A percentile compares a stretch with the other conserved stretches of the same genome.
Conservation (phyloP, 2,797 vertebrate genomes). For the Sebastes aleutianus region DNA sequence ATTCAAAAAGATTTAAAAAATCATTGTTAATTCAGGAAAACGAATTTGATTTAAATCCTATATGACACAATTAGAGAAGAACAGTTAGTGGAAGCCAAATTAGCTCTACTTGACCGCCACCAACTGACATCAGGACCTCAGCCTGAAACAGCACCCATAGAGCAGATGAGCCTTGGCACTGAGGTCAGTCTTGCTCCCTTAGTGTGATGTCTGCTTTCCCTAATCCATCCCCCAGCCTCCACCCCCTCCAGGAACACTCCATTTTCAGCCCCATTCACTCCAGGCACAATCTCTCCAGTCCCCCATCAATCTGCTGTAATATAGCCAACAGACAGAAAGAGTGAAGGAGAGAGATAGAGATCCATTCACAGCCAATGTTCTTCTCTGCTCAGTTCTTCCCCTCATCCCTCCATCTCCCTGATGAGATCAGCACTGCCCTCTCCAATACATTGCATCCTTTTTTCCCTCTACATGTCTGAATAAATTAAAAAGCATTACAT, state of each 20-base stretch:
- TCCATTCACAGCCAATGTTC: constrained; percentile 62
- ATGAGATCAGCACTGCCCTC: constrained; percentile 65
- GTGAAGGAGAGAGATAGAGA: constrained; percentile 31
- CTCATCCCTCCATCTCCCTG: constrained; percentile 64
- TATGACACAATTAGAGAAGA: neutral
- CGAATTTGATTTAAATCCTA: constrained; percentile 32
- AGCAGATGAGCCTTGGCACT: constrained; percentile 39
- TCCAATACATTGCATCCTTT: constrained; percentile 61
- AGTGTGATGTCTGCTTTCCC: constrained; percentile 23
- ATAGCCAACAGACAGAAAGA: constrained; percentile 49
- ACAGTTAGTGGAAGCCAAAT: constrained; percentile 3
- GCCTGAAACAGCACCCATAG: constrained; percentile 21
- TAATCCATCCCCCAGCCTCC: constrained; percentile 4
- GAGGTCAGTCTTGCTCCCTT: constrained; percentile 45
- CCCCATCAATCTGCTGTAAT: constrained; percentile 65
- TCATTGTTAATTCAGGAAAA: constrained; percentile 34
- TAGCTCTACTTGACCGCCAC: constrained; percentile 14
- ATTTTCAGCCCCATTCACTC: constrained; percentile 64
- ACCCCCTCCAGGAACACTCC: constrained; percentile 30
- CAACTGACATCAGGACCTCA: constrained; percentile 22
- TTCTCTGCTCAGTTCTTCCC: constrained; percentile 38
- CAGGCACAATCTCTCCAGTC: constrained; percentile 49
- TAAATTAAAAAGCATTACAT: constrained; percentile 79
- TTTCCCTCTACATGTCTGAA: constrained; percentile 62
- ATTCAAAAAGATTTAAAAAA: constrained; percentile 54